phyloP scores from a whole-genome alignment of 2,797 vertebrate species.

The Antennarius maculatus region DNA sequence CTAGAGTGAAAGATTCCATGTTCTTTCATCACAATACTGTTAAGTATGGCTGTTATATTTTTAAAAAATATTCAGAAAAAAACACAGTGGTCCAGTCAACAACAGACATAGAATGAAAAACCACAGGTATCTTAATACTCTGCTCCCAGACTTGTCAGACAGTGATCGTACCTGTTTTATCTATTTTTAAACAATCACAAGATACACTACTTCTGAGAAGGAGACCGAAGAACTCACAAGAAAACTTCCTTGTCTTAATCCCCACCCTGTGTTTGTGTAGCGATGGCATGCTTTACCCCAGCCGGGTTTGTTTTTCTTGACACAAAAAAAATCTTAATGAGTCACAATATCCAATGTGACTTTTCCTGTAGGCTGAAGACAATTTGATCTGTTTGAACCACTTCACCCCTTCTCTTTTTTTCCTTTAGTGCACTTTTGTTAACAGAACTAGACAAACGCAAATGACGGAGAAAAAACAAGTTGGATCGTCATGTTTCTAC shows the following conservation, averaged over 20 bases:
- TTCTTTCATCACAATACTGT: too few species aligned
- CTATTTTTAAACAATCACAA: conserved; percentile 40
- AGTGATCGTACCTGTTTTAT: conserved; percentile 19
- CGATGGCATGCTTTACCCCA: background rate
- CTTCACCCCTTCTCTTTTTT: too few species aligned
- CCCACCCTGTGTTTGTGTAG: conserved; percentile 8
- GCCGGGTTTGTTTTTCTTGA: conserved; percentile 8
- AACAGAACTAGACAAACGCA: too few species aligned
- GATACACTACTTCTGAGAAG: conserved; percentile 8
- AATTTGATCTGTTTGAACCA: too few species aligned
- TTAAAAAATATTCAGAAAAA: too few species aligned
- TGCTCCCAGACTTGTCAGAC: background rate
- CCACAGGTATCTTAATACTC: background rate
- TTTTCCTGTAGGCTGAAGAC: too few species aligned
- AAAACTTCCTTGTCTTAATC: conserved; percentile 22
- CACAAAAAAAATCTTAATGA: background rate
- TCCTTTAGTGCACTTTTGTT: too few species aligned
- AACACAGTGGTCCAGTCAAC: background rate
- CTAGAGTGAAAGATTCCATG: too few species aligned
- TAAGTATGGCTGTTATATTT: too few species aligned
- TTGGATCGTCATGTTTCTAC: too few species aligned
- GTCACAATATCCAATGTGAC: too few species aligned
- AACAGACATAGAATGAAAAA: conserved; percentile 12
- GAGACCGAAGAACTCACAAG: background rate
- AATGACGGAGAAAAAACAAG: too few species aligned